Evolutionary conservation across 2,888 invertebrate genomes (phyloP), one percentile per base, ranked within the genome.

Genomic region (Chouioia cunea): DNA sequence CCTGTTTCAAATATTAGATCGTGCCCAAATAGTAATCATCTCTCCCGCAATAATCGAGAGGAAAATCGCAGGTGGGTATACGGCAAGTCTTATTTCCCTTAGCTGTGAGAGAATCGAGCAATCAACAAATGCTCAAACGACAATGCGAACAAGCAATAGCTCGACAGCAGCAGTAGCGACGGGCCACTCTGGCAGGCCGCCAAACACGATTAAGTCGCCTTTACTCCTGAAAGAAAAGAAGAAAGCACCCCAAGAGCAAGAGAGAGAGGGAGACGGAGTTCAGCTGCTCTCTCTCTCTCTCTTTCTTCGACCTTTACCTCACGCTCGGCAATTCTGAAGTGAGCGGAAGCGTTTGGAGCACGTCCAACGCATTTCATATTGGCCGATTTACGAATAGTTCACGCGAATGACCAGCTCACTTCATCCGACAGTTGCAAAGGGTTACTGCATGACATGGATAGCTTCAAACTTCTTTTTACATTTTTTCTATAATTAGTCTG

Each of bases 141-240:
- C 64, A 70, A 70, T 64, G 43, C 27, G 65, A 64, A 54, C 50
- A 52, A 63, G 44, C n/a, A 64, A 64, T 47, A 44, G 12, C 27
- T 27, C 27, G 3, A 6, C 27, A 27, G 27, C 15, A 44, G 20
- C 18, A 16, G 46, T 60, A 46, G 27, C 27, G 16, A 36, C 63
- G 27, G 46, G 15, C 58, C 50, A 22, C 6, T 6, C 78, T 83
- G 83, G 83, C 81, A 74, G 74, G 73, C 64, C 66, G 83, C 83
- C 83, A 83, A 83, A 80, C 79, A 76, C 82, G 83, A 83, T 83
- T 82, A 82, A 81, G 81, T 76, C 76, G 75, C 74, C 77, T 74
- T 77, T 75, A 72, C 75, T 57, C 70, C 53, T 74, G 76, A 76
- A 73, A 75, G 77, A 79, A 77, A 76, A 73, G 74, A 78, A 76